phyloP scores from a whole-genome alignment of 2,113 vertebrate genomes.

The Zingel zingel region DNA sequence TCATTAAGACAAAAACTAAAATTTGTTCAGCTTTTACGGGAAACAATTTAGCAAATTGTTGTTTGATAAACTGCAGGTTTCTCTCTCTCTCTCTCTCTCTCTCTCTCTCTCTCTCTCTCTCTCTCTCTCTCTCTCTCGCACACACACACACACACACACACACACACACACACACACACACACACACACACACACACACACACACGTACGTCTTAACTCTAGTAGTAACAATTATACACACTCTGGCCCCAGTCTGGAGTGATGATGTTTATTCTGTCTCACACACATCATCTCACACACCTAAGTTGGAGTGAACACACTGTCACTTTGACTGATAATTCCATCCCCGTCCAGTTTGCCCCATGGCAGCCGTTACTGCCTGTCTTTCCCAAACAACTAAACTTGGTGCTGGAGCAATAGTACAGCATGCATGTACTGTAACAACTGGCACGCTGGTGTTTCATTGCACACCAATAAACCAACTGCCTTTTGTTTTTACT shows the following conservation, averaged over 20 bases:
- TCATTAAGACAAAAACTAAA: slow-evolving; percentile 4
- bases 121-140: background rate
- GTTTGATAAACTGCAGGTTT: no score
- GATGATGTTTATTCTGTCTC: slow-evolving; percentile 46
- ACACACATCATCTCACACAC: slow-evolving; percentile 33
- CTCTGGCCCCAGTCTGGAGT: slow-evolving; percentile 5
- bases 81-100: background rate
- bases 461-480: background rate
- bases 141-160: background rate
- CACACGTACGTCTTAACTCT: background rate
- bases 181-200: background rate
- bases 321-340: slow-evolving; percentile 42
- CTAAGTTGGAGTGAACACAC: slow-evolving; percentile 45
- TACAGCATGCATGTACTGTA: background rate
- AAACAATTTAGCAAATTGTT: background rate
- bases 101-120: background rate
- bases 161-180: background rate
- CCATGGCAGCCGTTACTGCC: background rate
- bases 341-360: background rate
- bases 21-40: background rate
- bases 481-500: background rate
- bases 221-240: slow-evolving; percentile 19
- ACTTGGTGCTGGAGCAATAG: background rate
- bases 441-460: background rate
- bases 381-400: background rate